Evolutionary conservation across 2,797 vertebrate species (phyloP).

Genomic region (Picus viridis): DNA sequence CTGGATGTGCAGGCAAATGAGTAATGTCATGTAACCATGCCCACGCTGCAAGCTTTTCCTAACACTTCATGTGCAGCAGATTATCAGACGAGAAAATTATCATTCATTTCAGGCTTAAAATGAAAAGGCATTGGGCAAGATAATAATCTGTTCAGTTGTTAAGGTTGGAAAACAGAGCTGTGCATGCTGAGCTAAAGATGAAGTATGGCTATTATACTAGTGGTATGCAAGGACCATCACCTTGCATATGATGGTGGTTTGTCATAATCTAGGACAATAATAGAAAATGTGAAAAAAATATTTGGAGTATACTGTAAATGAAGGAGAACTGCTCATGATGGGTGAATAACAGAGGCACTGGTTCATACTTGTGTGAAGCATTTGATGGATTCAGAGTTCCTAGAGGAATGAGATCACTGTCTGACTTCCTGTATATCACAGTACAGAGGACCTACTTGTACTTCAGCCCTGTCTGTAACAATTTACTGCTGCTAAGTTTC

Average conservation of each 20-base stretch:
- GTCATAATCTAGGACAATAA: background rate
- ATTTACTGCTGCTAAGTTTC: background rate
- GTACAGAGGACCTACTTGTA: background rate
- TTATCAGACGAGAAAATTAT: background rate
- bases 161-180: background rate
- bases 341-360: background rate
- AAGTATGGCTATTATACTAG: background rate
- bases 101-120: background rate
- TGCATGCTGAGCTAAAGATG: background rate
- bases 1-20: background rate
- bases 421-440: background rate
- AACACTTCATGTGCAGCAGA: background rate
- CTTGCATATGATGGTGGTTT: background rate
- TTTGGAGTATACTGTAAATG: background rate
- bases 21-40: background rate
- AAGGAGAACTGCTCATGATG: background rate
- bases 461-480: background rate
- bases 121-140: background rate
- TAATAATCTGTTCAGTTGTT: background rate
- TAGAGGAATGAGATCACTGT: background rate
- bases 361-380: background rate
- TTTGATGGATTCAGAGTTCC: background rate
- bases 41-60: background rate
- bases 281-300: background rate
- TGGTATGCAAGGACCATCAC: background rate